Base-by-base conservation (phyloP, 2,797 vertebrate species). In the Ctenopoma kingsleyae region DNA sequence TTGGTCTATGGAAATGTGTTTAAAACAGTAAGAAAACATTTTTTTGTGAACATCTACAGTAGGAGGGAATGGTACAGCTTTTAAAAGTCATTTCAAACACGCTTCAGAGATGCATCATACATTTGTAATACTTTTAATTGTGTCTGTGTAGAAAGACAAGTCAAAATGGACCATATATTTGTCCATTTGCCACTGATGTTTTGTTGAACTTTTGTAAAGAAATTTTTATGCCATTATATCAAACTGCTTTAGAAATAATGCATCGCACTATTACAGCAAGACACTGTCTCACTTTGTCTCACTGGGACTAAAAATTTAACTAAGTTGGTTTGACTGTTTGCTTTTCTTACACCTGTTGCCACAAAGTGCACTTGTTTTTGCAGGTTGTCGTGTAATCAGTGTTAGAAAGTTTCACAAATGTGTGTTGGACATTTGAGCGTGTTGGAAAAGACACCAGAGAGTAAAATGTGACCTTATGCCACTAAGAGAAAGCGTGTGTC, bases 321-420 rank as follows among this genome's bases (percentile, higher is more conserved):
- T 2, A 27, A 15, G 22, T 23, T 7, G 11, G 15, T 41, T 32
- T 7, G 16, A 44, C 11, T 41, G 9, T 55, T 25, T 16, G 2
- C 2, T 53, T 44, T 46, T 51, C 19, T 20, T 16, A 52, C 48
- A 53, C 32, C 69, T 49, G 40, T 64, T 69, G n/a, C 72, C 51
- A 71, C 61, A 57, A 79, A 74, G 75, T 79, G 76, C 78, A 64
- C 71, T 78, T 81, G 71, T 71, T 65, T 67, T 74, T 61, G 19
- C 56, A 53, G 36, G 48, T 46, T 9, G 60, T 68, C 44, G 51
- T 41, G 65, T 56, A 6, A 5, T 16, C 38, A 49, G 41, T 8
- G 6, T 43, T 46, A 27, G 25, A 57, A 57, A 75, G 48, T 53
- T 65, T 54, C 51, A 61, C 55, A 72, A 27, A 67, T 32, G 56